Conservation (phyloP, 2,113 vertebrate genomes). For the Melanocharis versteri region DNA sequence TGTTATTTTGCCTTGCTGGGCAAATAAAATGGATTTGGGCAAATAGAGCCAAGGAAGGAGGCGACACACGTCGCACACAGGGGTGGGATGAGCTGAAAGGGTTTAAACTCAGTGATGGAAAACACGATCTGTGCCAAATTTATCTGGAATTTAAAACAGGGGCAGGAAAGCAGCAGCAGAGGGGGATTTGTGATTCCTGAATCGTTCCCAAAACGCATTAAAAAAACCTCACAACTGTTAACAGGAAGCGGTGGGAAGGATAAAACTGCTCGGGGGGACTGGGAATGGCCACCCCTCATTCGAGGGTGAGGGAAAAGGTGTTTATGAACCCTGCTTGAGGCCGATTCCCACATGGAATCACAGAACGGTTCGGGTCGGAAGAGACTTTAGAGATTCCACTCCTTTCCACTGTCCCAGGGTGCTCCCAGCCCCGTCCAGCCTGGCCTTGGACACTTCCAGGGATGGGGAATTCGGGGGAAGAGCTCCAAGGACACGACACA, state of each 20-base stretch:
- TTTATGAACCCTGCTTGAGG: fast-evolving
- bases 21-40: neutral
- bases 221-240: neutral
- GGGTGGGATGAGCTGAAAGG: neutral
- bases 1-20: neutral
- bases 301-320: fast-evolving
- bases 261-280: fast-evolving
- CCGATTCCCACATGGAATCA: neutral
- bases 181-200: neutral
- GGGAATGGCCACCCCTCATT: fast-evolving
- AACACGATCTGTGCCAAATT: neutral
- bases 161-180: neutral
- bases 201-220: fast-evolving
- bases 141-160: neutral
- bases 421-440: neutral
- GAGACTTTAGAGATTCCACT: neutral
- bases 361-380: fast-evolving
- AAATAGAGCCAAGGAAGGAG: neutral
- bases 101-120: neutral
- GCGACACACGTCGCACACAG: neutral
- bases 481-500: neutral
- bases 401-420: fast-evolving
- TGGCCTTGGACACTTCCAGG: neutral
- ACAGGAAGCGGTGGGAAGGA: neutral
- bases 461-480: neutral